Base-by-base conservation (phyloP, 2,113 vertebrate genomes). In the Phyllopteryx taeniolatus region DNA sequence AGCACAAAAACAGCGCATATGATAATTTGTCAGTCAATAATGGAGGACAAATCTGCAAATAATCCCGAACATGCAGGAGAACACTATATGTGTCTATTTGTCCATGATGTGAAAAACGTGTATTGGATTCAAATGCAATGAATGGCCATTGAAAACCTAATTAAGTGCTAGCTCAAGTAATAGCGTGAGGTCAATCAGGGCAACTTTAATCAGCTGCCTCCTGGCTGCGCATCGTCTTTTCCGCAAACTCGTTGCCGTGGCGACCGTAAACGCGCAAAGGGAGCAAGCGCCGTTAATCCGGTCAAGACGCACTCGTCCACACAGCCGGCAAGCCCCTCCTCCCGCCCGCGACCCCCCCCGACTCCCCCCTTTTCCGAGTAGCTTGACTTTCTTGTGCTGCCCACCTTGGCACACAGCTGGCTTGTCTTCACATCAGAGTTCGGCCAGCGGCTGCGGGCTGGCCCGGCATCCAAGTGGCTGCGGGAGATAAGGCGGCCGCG, bases 361-460 rank as follows among this genome's bases (percentile, higher is more conserved):
- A 0, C 13, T 9, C 33, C 27, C 12, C 65, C n/a, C 47, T 83
- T 87, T 83, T 27, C 31, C 27, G 59, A 35, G 31, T 17, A 13
- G 43, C 14, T 47, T 46, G 43, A 47, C 43, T 46, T 66, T 66
- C 42, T 83, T 84, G 78, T 79, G 73, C 73, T 89, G 85, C 85
- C 88, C 88, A 88, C 85, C 84, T 90, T 90, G 89, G 89, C 86
- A 88, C 70, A 6, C 82, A 14, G 43, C 81, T 62, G 71, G 79
- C 85, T 90, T 85, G 86, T 89, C 87, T 91, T 83, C 85, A 90
- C 84, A 90, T 91, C 90, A 89, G 86, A 91, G 90, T 88, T 86
- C 85, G 75, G 87, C 87, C 87, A 82, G 79, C 86, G 87, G 89
- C 85, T 67, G 83, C 82, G 85, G 82, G 84, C 81, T 90, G 90